Conservation (phyloP, 1,140 invertebrate species). For the Varroa destructor region DNA sequence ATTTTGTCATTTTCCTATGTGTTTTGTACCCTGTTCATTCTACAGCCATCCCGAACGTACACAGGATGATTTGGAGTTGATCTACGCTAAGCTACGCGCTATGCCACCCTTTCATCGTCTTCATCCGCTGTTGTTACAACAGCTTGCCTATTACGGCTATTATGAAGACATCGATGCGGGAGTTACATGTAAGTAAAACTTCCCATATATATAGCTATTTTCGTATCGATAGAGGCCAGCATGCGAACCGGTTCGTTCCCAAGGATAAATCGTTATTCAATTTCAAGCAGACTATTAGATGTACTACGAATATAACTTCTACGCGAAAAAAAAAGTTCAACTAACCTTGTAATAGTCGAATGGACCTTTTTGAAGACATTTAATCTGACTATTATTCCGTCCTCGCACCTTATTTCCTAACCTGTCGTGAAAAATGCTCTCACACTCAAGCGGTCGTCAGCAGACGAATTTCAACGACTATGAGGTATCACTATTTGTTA, state of each 20-base stretch:
- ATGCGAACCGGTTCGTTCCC: no score
- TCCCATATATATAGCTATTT: background rate
- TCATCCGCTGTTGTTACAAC: constrained; percentile 55
- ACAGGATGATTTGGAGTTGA: constrained; percentile 50
- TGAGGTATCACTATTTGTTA: no score
- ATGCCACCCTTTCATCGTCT: constrained; percentile 53
- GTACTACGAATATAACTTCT: background rate
- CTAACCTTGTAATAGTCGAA: no score
- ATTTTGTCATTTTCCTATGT: constrained; percentile 9
- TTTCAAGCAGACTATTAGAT: background rate
- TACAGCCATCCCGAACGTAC: constrained; percentile 57
- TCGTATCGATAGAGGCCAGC: background rate
- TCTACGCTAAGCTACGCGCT: constrained; percentile 41
- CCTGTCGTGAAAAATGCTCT: no score
- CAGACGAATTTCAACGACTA: no score
- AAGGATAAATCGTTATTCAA: background rate
- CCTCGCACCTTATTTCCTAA: no score
- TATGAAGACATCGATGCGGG: constrained; percentile 64
- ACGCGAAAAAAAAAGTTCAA: no score
- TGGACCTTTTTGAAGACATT: no score
- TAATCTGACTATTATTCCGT: no score
- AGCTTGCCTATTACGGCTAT: constrained; percentile 56
- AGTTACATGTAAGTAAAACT: constrained; percentile 54
- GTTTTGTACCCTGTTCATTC: constrained; percentile 35
- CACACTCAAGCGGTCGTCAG: no score